Evolutionary conservation across 2,888 invertebrate species (phyloP).

Genomic region (Ornithoptera alexandrae): DNA sequence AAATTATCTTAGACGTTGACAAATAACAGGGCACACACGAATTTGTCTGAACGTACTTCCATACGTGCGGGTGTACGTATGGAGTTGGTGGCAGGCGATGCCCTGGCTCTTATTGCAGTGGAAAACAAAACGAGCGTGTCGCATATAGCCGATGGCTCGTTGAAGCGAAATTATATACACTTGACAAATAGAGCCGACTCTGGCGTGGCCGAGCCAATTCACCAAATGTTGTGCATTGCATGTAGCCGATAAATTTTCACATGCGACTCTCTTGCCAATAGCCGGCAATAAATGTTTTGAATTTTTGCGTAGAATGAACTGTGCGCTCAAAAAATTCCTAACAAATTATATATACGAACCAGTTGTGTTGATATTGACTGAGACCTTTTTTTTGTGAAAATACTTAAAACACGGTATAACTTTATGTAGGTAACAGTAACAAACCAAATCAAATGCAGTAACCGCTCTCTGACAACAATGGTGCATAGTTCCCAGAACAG

Average conservation of each 20-base stretch:
- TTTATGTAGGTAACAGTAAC: background rate
- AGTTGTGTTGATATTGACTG: conserved; percentile 3
- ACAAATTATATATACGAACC: conserved; percentile 37
- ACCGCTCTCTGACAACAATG: background rate
- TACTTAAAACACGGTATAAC: background rate
- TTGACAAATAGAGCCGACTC: conserved; percentile 57
- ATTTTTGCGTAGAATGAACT: conserved; percentile 40
- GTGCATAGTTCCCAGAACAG: background rate
- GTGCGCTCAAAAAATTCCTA: conserved; percentile 38
- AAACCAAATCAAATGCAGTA: background rate
- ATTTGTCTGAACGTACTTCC: conserved; percentile 31
- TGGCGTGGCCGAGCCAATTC: conserved; percentile 49
- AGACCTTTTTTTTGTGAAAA: background rate
- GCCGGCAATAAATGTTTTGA: conserved; percentile 50
- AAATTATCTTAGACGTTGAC: conserved; percentile 44
- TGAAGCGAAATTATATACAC: conserved; percentile 58
- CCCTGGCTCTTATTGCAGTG: conserved; percentile 38
- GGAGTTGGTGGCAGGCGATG: conserved; percentile 30
- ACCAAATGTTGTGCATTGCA: conserved; percentile 55
- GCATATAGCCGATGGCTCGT: conserved; percentile 40
- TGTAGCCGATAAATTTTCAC: conserved; percentile 54
- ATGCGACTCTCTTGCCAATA: conserved; percentile 52
- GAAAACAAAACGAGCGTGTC: conserved; percentile 40
- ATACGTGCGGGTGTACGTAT: background rate
- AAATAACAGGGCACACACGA: conserved; percentile 42